phyloP scores from a whole-genome alignment of 2,113 vertebrate species.

The Oncorhynchus masou region DNA sequence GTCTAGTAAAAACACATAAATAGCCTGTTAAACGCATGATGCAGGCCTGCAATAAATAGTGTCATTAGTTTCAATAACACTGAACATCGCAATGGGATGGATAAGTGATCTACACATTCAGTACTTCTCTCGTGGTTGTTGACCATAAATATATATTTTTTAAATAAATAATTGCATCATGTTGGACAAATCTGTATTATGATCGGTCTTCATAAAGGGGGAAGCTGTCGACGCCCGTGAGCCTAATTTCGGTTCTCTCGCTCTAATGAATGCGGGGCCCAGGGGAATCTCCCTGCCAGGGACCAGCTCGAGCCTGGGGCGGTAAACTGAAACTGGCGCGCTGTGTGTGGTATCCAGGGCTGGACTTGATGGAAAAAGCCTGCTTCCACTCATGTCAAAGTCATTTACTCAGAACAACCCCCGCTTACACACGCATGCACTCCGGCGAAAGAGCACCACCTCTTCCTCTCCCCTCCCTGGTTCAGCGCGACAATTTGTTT shows the following conservation, averaged over 20 bases:
- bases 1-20: too few relatives aligned
- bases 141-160: neutral
- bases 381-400: slow-evolving; percentile 99
- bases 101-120: neutral
- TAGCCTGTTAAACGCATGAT: too few relatives aligned
- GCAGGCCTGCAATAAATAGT: too few relatives aligned
- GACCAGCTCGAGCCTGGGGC: slow-evolving; percentile 85
- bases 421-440: slow-evolving; percentile 64
- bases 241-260: slow-evolving; percentile 95
- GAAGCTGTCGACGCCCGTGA: slow-evolving; percentile 95
- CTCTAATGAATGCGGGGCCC: slow-evolving; percentile 94
- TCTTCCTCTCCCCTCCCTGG: slow-evolving; percentile 56
- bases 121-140: slow-evolving; percentile 1
- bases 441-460: slow-evolving; percentile 61
- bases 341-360: slow-evolving; percentile 96
- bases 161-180: slow-evolving; percentile 62
- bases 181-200: slow-evolving; percentile 82
- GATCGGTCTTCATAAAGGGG: slow-evolving; percentile 83
- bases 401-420: slow-evolving; percentile 89
- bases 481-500: slow-evolving; percentile 64
- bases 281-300: slow-evolving; percentile 55
- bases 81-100: too few relatives aligned
- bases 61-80: too few relatives aligned
- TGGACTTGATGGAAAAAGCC: slow-evolving; percentile 94
- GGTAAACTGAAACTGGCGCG: slow-evolving; percentile 95